Evolutionary conservation across 2,888 invertebrate genomes (phyloP).

Genomic region (Erpobdella octoculata): DNA sequence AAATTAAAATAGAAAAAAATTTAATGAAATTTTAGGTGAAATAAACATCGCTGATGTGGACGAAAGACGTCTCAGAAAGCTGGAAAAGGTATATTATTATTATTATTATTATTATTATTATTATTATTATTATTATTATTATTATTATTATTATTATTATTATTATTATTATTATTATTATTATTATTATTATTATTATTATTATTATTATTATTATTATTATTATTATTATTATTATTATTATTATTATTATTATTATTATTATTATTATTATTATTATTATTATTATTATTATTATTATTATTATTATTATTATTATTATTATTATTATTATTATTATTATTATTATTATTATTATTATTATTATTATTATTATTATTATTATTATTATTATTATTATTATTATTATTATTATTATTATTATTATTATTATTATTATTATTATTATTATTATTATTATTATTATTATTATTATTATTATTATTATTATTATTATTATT

Average conservation of each 20-base stretch:
- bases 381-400: slow-evolving; percentile 25
- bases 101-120: background rate
- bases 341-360: slow-evolving; percentile 26
- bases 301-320: slow-evolving; percentile 24
- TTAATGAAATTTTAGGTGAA: slow-evolving; percentile 17
- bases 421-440: slow-evolving; percentile 26
- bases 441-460: slow-evolving; percentile 24
- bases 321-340: slow-evolving; percentile 27
- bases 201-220: slow-evolving; percentile 26
- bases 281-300: slow-evolving; percentile 24
- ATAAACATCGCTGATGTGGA: slow-evolving; percentile 25
- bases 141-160: slow-evolving; percentile 25
- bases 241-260: slow-evolving; percentile 22
- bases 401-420: slow-evolving; percentile 27
- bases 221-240: slow-evolving; percentile 28
- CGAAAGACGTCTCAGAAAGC: slow-evolving; percentile 19
- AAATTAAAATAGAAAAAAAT: too few species aligned
- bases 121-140: slow-evolving; percentile 7
- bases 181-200: slow-evolving; percentile 25
- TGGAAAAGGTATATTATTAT: slow-evolving; percentile 17
- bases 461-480: slow-evolving; percentile 26
- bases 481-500: slow-evolving; percentile 24
- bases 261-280: slow-evolving; percentile 27
- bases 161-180: slow-evolving; percentile 28
- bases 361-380: slow-evolving; percentile 26